Base-by-base conservation (phyloP, 2,888 invertebrate species). In the Operophtera brumata region DNA sequence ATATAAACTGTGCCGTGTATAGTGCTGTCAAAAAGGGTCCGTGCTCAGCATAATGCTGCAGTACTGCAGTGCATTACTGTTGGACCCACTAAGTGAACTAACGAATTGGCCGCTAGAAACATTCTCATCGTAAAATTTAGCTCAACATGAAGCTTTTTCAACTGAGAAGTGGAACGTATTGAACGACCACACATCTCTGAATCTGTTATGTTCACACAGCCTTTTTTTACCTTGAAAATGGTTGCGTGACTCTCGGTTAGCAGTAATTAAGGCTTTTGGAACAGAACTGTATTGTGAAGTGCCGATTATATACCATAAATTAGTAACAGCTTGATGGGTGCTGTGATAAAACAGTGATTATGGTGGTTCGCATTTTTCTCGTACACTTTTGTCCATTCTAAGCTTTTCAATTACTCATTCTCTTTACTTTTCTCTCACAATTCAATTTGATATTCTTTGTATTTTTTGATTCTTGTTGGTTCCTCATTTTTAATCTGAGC, bases 201-300 rank as follows among this genome's bases (percentile, higher is more conserved):
- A 74, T 72, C 66, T 67, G 67, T 72, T 71, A 67, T 73, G 69
- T 77, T 80, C 78, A 77, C 74, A 80, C 67, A 77, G 70, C 76
- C 76, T 78, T 77, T 70, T 70, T 74, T 77, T 74, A 69, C 80
- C 78, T 77, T 82, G 75, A 66, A 61, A 65, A 62, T 63, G 66
- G 71, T 82, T 78, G 80, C 79, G 80, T 82, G 80, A 73, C 72
- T 71, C 58, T 68, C 67, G 71, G 71, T 70, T 75, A 71, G 64
- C 59, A 57, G 70, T 73, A 75, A 80, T 81, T 83, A 80, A 75
- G 75, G 77, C 72, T 75, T 77, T 77, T 65, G 70, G 73, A 77
- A 69, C 70, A 67, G 69, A 70, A 67, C 66, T 63, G 64, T 65
- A 62, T 57, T 49, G 54, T 62, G 55, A 56, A 63, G 55, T 55